Conservation (phyloP, 2,888 invertebrate genomes). For the Crioceris asparagi region DNA sequence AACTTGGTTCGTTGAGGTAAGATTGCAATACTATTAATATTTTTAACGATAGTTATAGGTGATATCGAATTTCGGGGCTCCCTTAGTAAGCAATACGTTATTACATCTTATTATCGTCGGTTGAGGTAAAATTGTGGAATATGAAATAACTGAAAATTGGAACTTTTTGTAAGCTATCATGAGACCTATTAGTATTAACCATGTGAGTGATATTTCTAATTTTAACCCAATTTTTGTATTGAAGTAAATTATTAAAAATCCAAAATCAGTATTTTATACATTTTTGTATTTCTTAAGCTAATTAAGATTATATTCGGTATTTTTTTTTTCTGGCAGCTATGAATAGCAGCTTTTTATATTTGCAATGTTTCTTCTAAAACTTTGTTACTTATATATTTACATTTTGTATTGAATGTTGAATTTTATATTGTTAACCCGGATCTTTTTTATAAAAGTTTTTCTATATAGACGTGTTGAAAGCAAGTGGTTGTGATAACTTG, state of each 20-base stretch:
- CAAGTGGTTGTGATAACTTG: conserved; percentile 26
- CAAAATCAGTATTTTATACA: conserved; percentile 39
- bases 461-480: conserved; percentile 10
- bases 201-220: conserved; percentile 36
- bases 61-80: no score
- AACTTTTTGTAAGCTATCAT: conserved; percentile 2
- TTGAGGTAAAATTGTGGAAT: no score
- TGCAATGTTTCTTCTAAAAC: conserved; percentile 16
- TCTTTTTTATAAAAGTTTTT: conserved; percentile 8
- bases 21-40: no score
- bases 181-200: conserved; percentile 36
- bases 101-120: no score
- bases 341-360: conserved; percentile 9
- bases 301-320: no score
- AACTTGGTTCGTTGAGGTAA: no score
- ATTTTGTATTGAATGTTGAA: conserved; percentile 7
- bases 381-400: conserved; percentile 7
- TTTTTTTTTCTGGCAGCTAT: conserved; percentile 27
- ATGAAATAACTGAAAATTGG: no score
- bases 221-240: conserved; percentile 24
- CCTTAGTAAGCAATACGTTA: no score
- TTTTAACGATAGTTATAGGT: no score
- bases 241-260: conserved; percentile 21
- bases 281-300: conserved; percentile 27
- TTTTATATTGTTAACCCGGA: conserved; percentile 9